These are phyloP conservation scores for Trichosurus vulpecula DNA, from an alignment of 2,797 vertebrate species.

Conservation along the genomic window DNA sequence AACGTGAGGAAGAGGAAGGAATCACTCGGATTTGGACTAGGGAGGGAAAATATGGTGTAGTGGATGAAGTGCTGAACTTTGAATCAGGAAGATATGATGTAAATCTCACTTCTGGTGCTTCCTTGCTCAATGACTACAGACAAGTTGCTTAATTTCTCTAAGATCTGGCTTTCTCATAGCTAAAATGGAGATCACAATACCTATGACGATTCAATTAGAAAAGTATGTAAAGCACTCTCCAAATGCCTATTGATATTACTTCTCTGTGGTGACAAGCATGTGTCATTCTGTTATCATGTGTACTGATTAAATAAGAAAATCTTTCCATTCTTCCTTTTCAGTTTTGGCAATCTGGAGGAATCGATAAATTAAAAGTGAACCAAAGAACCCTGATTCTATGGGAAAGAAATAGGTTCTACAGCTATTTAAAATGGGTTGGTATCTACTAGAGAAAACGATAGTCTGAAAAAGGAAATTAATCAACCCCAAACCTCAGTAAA, in stretches of 20 bases:
- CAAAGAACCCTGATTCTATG: neutral
- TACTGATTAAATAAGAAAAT: neutral
- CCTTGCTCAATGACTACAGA: neutral
- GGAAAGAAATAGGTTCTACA: neutral
- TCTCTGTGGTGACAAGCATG: neutral
- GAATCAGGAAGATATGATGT: neutral
- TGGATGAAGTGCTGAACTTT: neutral
- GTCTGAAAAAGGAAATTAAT: neutral
- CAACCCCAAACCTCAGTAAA: neutral
- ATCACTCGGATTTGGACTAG: neutral
- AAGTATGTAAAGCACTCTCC: neutral
- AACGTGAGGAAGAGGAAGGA: neutral
- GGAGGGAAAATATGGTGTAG: neutral
- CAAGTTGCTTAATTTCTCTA: neutral
- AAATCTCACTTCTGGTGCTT: neutral
- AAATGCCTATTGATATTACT: neutral
- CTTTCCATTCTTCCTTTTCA: neutral
- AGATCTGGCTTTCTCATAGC: neutral
- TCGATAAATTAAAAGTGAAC: neutral
- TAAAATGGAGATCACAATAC: neutral
- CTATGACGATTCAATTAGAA: neutral
- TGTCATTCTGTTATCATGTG: neutral
- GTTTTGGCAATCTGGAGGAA: neutral
- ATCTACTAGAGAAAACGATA: neutral
- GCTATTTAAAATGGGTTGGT: neutral